Evolutionary conservation across 1,140 invertebrate genomes (phyloP), one percentile per base, ranked within the genome.

Genomic region (Acromyrmex heyeri): DNA sequence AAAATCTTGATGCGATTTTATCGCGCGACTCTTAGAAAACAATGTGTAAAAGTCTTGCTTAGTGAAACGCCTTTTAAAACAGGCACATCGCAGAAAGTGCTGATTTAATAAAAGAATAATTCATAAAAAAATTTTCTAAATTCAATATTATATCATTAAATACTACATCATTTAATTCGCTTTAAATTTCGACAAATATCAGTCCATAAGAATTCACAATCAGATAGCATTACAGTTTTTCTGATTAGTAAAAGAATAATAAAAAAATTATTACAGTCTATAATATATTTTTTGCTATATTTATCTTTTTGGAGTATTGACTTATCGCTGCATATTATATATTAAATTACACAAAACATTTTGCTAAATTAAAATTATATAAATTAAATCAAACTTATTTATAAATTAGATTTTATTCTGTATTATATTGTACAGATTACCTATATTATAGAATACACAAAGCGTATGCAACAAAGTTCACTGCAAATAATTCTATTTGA

Each of bases 311-410:
- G 21, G 10, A 27, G 1, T 70, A 50, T 1, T 27, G 21, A 44
- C 38, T 44, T 12, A 44, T 44, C 38, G 1, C 8, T 44, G 10
- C 0, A 12, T 10, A 44, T 44, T 6, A 18, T 48, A 27, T 50
- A 27, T 50, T 70, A 27, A 3, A 27, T 50, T 70, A 27, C 1
- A 27, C 3, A 18, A 69, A 50, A 50, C 7, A 24, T 69, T 12
- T 67, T 67, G 8, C 8, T 65, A n/a, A 38, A 65, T 38, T 65
- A 67, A 67, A 67, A 67, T 67, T 67, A 44, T 27, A 27, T 16
- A 50, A 16, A 69, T 24, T 48, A 70, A 70, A 27, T 70, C 38
- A 44, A 44, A 44, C 8, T 70, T 53, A 53, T 2, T 53, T 50
- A 18, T 5, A 53, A 70, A 53, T 4, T 30, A 8, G 24, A n/a